These are phyloP conservation scores for Zaprionus nigranus DNA, from an alignment of 1,140 invertebrate species.

Conservation along the genomic window DNA sequence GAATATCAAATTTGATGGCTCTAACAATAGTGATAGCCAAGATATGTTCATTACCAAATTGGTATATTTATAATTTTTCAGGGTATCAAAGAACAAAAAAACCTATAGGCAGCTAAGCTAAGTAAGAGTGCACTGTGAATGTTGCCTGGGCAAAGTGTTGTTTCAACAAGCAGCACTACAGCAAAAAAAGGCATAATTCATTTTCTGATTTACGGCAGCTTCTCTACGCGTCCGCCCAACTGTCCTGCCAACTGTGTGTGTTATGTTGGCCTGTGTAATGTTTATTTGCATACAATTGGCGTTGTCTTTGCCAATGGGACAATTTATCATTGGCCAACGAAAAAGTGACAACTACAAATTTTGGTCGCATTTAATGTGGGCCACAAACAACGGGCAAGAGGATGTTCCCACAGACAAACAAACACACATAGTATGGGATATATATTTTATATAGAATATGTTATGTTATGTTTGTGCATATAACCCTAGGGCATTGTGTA, in stretches of 20 bases:
- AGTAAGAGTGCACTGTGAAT: not conserved
- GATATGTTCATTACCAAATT: not conserved
- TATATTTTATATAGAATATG: not conserved
- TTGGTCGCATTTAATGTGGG: conserved; percentile 55
- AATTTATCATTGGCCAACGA: conserved; percentile 66
- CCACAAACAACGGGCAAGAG: conserved; percentile 39
- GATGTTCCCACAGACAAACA: conserved; percentile 12
- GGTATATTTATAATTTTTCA: not conserved
- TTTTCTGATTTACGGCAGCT: conserved; percentile 43
- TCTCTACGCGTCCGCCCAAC: not conserved
- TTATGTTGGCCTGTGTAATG: conserved; percentile 60
- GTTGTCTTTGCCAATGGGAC: conserved; percentile 35
- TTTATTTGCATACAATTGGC: conserved; percentile 67
- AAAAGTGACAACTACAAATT: conserved; percentile 76
- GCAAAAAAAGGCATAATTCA: conserved; percentile 36
- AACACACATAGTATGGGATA: not conserved
- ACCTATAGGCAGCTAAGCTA: not conserved
- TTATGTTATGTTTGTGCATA: not conserved
- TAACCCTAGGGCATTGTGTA: conserved; percentile 44
- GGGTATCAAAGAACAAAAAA: not conserved
- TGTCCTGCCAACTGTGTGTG: not conserved
- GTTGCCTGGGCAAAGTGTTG: not conserved
- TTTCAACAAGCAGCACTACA: not conserved
- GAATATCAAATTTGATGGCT: not conserved
- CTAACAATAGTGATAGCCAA: not conserved